Conservation (phyloP, 2,888 invertebrate genomes). For the Cryptus armator region DNA sequence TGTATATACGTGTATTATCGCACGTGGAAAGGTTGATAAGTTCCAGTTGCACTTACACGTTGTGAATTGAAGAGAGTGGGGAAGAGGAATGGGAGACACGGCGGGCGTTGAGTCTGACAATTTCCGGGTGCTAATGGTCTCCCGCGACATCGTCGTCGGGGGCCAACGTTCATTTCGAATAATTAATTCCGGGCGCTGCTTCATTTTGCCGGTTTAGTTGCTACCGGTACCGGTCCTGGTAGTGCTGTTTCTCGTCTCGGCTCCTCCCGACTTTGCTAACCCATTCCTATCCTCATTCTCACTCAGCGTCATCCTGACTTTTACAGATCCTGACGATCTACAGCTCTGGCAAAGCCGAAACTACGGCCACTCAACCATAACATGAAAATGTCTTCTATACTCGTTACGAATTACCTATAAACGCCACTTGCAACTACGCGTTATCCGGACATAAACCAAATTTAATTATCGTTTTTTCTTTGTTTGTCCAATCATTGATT, state of each 20-base stretch:
- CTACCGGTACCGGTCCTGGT: conserved; percentile 23
- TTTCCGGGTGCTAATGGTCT: conserved; percentile 84
- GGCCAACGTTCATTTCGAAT: conserved; percentile 81
- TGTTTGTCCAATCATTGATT: conserved; percentile 8
- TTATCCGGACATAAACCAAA: no score
- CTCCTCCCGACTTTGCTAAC: conserved; percentile 24
- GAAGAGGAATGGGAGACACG: conserved; percentile 41
- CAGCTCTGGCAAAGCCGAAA: conserved; percentile 27
- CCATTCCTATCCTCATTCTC: conserved; percentile 12
- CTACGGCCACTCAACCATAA: conserved; percentile 7
- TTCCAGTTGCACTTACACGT: conserved; percentile 47
- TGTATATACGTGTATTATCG: conserved; percentile 36
- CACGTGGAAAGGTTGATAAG: conserved; percentile 44
- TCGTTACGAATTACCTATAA: not conserved
- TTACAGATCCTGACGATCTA: no score
- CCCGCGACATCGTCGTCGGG: conserved; percentile 73
- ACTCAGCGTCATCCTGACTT: conserved; percentile 22
- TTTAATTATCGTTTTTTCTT: not conserved
- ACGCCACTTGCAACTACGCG: not conserved
- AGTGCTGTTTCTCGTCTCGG: conserved; percentile 38
- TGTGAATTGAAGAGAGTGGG: conserved; percentile 52
- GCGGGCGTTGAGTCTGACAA: conserved; percentile 79
- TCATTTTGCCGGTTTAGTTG: conserved; percentile 64
- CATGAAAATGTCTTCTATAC: not conserved
- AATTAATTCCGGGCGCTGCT: conserved; percentile 80